These are phyloP conservation scores for Achlya flavicornis DNA, from an alignment of 2,888 invertebrate species.

Conservation along the genomic window DNA sequence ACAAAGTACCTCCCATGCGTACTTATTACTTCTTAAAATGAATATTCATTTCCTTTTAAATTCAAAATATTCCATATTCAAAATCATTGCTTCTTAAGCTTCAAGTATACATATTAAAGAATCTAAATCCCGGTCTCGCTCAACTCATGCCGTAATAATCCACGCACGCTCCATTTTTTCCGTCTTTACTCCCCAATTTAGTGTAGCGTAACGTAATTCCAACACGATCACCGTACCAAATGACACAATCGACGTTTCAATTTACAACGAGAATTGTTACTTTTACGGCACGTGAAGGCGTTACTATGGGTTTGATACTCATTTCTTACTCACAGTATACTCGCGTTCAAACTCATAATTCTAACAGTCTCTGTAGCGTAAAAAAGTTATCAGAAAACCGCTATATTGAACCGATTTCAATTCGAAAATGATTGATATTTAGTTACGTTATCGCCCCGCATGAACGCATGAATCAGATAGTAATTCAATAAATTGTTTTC, in stretches of 20 bases:
- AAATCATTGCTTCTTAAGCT: not conserved
- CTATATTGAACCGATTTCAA: no score
- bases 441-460: no score
- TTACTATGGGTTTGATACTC: not conserved
- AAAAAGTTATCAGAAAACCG: no score
- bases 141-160: not conserved
- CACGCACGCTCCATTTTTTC: slow-evolving; percentile 2
- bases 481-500: no score
- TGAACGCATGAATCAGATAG: no score
- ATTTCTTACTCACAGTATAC: not conserved
- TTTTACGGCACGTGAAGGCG: not conserved
- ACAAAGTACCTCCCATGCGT: no score
- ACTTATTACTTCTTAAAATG: not conserved
- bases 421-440: no score
- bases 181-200: not conserved
- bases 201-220: slow-evolving; percentile 1
- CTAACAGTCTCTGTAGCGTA: no score
- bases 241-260: slow-evolving; percentile 6
- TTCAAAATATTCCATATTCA: not conserved
- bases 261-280: slow-evolving; percentile 6
- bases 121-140: not conserved
- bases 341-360: not conserved
- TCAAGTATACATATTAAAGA: not conserved
- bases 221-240: slow-evolving; percentile 2
- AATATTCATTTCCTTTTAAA: not conserved